Evolutionary conservation across 2,113 vertebrate genomes (phyloP), one percentile per base, ranked within the genome.

Genomic region (Passer domesticus): DNA sequence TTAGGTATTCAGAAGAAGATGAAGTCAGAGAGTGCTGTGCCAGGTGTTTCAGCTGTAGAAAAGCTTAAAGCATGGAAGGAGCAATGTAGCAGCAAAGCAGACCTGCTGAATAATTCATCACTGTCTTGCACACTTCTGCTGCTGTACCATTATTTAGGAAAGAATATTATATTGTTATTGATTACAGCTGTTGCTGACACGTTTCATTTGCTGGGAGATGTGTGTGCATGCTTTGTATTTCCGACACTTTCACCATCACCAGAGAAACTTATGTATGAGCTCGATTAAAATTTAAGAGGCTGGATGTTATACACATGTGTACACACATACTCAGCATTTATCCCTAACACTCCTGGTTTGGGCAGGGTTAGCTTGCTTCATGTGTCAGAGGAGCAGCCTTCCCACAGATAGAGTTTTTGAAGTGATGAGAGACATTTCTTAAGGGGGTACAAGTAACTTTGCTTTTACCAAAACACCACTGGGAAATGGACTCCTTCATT

Each of bases 141-240:
- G 94, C 96, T 83, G 47, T 92, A 93, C 85, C 96, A 87, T 97
- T 98, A 97, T 97, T 98, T 98, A 97, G 95, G 95, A 97, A 97
- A 96, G 94, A 95, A 97, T 97, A 97, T 98, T 98, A 97, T 97
- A 96, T 96, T 94, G 82, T 98, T 98, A 98, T 98, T 98, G 98
- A 98, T 98, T 98, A 95, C 91, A 98, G 49, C 94, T 93, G 96
- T 98, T 96, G 95, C 55, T 95, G 97, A 98, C 97, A 97, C 69
- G 44, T 98, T 98, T 98, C 96, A 98, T 98, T 98, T 98, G 94
- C 97, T 97, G 74, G 44, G 81, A 97, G 95, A 95, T 94, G 95
- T 84, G 95, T 95, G 84, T 96, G 96, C 92, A 83, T 77, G 95
- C 86, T 96, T 97, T 97, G 88, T 92, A 78, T 79, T 94, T 95